Conservation (phyloP, 2,888 invertebrate genomes). For the Eueremaeus valkanovi region DNA sequence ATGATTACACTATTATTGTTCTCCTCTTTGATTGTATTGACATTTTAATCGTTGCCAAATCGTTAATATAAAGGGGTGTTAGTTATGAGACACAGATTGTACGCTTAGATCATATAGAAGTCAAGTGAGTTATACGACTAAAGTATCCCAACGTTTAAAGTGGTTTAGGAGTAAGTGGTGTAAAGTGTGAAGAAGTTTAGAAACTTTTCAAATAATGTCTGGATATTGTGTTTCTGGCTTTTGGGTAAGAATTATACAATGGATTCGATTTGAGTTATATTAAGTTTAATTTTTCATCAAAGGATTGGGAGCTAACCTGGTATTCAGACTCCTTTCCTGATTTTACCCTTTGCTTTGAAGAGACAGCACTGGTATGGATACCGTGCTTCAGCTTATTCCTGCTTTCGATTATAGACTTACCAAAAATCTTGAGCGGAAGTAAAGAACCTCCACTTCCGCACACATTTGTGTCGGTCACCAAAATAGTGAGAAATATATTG, state of each 20-base stretch:
- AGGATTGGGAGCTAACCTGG: constrained; percentile 33
- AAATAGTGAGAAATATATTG: constrained; percentile 39
- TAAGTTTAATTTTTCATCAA: background rate
- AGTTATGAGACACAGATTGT: too few species aligned
- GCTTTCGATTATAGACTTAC: background rate
- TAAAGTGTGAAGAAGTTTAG: too few species aligned
- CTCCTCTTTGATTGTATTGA: too few species aligned
- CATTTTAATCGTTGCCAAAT: too few species aligned
- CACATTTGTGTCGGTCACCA: constrained; percentile 41
- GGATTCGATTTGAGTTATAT: background rate
- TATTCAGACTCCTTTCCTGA: constrained; percentile 34
- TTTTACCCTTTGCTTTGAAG: constrained; percentile 40
- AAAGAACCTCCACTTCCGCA: constrained; percentile 40
- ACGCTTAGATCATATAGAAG: too few species aligned
- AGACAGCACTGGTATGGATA: constrained; percentile 30
- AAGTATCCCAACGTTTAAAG: too few species aligned
- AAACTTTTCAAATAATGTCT: background rate
- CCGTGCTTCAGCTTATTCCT: constrained; percentile 14
- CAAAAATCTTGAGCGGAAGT: background rate
- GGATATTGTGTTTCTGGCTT: background rate
- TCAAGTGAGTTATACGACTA: too few species aligned
- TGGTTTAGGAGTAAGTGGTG: too few species aligned
- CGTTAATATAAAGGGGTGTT: too few species aligned
- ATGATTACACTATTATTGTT: too few species aligned
- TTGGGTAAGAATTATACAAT: background rate